phyloP scores from a whole-genome alignment of 2,888 invertebrate species.

The Archips crataeganus region DNA sequence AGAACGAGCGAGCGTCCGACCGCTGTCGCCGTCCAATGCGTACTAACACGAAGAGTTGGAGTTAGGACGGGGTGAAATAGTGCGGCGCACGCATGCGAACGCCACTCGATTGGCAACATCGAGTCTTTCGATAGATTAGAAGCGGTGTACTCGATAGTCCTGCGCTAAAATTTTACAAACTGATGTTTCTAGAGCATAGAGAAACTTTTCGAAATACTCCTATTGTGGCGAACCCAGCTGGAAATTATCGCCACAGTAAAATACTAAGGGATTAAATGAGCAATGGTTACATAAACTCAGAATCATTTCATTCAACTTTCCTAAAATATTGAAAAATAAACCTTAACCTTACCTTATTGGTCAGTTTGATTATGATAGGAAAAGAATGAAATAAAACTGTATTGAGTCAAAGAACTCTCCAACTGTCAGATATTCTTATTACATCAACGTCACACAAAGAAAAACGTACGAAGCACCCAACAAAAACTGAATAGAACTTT shows the following conservation, averaged over 20 bases:
- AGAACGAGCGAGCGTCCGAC: slow-evolving; percentile 57
- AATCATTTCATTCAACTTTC: not conserved
- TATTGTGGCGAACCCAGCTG: too few species aligned
- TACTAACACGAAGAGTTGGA: slow-evolving; percentile 64
- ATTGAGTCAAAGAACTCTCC: slow-evolving; percentile 9
- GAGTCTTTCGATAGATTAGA: slow-evolving; percentile 68
- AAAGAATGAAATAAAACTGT: not conserved
- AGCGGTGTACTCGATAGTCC: slow-evolving; percentile 38
- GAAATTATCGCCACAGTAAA: too few species aligned
- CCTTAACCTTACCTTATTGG: not conserved
- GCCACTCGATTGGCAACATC: slow-evolving; percentile 67
- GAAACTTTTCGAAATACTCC: too few species aligned
- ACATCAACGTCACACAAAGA: slow-evolving; percentile 12
- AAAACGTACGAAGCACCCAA: slow-evolving; percentile 4
- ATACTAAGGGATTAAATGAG: too few species aligned
- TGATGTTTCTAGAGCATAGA: not conserved
- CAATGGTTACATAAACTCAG: not conserved
- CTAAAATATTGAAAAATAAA: not conserved
- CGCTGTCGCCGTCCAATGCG: slow-evolving; percentile 65
- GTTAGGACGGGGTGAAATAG: slow-evolving; percentile 63
- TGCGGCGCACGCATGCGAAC: slow-evolving; percentile 74
- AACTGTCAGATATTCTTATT: slow-evolving; percentile 1
- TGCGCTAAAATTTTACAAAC: slow-evolving; percentile 16
- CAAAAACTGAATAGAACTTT: slow-evolving; percentile 15
- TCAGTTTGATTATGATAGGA: not conserved